These are phyloP conservation scores for Phortica okadai DNA, from an alignment of 2,888 invertebrate genomes.

Conservation along the genomic window DNA sequence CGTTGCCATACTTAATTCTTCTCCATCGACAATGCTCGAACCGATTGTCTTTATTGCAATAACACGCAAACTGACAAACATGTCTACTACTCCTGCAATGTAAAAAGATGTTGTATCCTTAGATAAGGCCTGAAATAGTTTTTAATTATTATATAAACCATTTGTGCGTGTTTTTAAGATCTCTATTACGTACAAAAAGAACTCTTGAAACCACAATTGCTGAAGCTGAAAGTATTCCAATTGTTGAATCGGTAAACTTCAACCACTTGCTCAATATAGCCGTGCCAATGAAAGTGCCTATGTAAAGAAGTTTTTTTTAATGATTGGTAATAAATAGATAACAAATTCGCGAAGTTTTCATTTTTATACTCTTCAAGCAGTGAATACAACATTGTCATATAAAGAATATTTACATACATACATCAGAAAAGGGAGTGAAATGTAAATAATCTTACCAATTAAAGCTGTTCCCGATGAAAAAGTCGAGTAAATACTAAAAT, in stretches of 20 bases:
- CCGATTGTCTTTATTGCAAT: slow-evolving; percentile 75
- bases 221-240: slow-evolving; percentile 73
- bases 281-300: slow-evolving; percentile 75
- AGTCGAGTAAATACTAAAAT: slow-evolving; percentile 71
- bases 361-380: neutral
- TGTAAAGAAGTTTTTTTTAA: too few species aligned
- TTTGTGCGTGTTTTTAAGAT: neutral
- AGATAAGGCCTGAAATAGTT: slow-evolving; percentile 67
- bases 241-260: slow-evolving; percentile 71
- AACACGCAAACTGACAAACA: slow-evolving; percentile 73
- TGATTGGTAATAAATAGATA: too few species aligned
- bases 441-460: slow-evolving; percentile 52
- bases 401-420: too few species aligned
- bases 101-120: slow-evolving; percentile 69
- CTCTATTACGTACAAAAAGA: slow-evolving; percentile 68
- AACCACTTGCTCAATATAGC: slow-evolving; percentile 73
- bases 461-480: slow-evolving; percentile 69
- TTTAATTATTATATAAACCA: neutral
- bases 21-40: slow-evolving; percentile 72
- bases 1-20: slow-evolving; percentile 71
- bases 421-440: too few species aligned
- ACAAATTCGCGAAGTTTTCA: too few species aligned
- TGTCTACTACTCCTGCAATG: slow-evolving; percentile 70
- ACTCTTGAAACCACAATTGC: slow-evolving; percentile 71
- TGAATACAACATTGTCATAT: too few species aligned